Evolutionary conservation across 2,113 vertebrate species (phyloP), one percentile per base, ranked within the genome.

Genomic region (Lampris incognitus): DNA sequence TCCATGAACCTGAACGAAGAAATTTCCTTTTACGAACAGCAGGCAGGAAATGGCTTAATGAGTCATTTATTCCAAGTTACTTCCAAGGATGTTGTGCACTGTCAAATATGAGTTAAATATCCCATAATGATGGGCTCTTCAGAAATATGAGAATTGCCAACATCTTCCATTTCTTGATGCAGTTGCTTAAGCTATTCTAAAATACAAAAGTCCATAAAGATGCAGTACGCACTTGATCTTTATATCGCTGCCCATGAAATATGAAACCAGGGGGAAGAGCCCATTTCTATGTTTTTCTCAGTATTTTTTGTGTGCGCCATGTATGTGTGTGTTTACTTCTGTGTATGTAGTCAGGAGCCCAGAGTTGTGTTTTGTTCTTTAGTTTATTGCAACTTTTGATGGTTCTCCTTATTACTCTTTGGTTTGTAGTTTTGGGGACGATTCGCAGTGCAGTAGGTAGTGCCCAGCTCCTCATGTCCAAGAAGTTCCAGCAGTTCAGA

Each of bases 401-500:
- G 36, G 61, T 48, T 61, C 9, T 0, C 76, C 9, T 7, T 13
- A 1, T 71, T 40, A 7, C 37, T 70, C 38, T 79, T 1, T 67
- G 11, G 42, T 66, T 79, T 72, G 38, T 87, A 98, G 98, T 99
- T 89, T 91, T 99, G 95, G 97, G 97, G 68, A 99, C 97, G 81
- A 97, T 99, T 87, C 96, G 95, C 93, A 97, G 96, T 73, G 98
- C 97, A 6, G 97, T 99, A 44, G 97, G 97, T 91, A 97, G 97
- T 79, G 98, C 98, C 83, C 97, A 99, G 85, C 97, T 99, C 83
- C 95, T 99, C 84, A 99, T 99, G 87, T 95, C 98, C 56, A 91
- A 99, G 95, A 99, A 99, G 95, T 99, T 99, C 94, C 96, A 98
- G 94, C 98, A 99, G 93, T 99, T 99, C 93, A 94, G 95, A 95